These are phyloP conservation scores for Protodeltote pygarga DNA, from an alignment of 2,888 invertebrate genomes.

Conservation along the genomic window DNA sequence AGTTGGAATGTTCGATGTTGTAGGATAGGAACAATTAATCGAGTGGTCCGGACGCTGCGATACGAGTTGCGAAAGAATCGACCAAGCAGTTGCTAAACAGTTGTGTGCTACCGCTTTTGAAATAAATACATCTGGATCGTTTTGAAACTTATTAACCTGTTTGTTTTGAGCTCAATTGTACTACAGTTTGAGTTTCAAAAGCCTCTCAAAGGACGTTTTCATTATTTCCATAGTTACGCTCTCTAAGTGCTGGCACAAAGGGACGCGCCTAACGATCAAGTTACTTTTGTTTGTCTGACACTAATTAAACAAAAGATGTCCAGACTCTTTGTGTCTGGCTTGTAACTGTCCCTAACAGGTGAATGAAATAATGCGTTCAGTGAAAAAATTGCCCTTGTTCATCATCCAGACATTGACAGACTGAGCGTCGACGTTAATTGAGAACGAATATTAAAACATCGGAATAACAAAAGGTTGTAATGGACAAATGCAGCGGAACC, in stretches of 20 bases:
- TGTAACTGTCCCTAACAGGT: slow-evolving; percentile 68
- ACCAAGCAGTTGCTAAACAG: slow-evolving; percentile 80
- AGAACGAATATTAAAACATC: slow-evolving; percentile 47
- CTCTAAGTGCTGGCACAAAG: slow-evolving; percentile 71
- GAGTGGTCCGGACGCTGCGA: slow-evolving; percentile 85
- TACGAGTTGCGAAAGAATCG: slow-evolving; percentile 79
- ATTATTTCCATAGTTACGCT: slow-evolving; percentile 72
- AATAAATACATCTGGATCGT: slow-evolving; percentile 85
- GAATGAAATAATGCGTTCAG: slow-evolving; percentile 59
- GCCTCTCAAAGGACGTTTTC: slow-evolving; percentile 74
- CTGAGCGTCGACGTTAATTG: slow-evolving; percentile 69
- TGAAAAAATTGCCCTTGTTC: slow-evolving; percentile 59
- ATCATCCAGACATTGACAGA: slow-evolving; percentile 65
- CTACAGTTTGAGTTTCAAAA: slow-evolving; percentile 70
- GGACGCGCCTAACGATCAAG: slow-evolving; percentile 75
- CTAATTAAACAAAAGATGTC: slow-evolving; percentile 83
- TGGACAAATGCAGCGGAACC: slow-evolving; percentile 83
- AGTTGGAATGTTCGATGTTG: slow-evolving; percentile 69
- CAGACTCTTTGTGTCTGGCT: slow-evolving; percentile 63
- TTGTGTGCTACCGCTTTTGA: slow-evolving; percentile 82
- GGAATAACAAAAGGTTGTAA: slow-evolving; percentile 68
- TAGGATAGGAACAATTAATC: slow-evolving; percentile 83
- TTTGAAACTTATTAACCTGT: slow-evolving; percentile 86
- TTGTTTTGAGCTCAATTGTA: slow-evolving; percentile 77
- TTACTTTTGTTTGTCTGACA: slow-evolving; percentile 81